Evolutionary conservation across 2,797 vertebrate genomes (phyloP).

Genomic region (Nyctibius grandis): DNA sequence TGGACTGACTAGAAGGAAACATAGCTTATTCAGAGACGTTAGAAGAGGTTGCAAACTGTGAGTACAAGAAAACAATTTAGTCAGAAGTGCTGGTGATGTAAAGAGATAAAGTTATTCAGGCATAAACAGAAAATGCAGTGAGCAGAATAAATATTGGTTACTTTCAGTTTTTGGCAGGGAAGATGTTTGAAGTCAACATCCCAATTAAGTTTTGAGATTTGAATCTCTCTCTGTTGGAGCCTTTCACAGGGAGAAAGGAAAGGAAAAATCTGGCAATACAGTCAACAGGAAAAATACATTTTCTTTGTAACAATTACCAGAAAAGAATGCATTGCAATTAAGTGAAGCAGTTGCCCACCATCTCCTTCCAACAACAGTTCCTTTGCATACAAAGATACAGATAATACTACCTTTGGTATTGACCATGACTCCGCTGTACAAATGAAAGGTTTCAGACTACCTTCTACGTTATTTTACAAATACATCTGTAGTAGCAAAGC

Average conservation of each 20-base stretch:
- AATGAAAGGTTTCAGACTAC: neutral
- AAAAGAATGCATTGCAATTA: neutral
- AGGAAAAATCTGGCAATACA: neutral
- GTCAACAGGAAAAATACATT: neutral
- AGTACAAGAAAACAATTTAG: slow-evolving; percentile 50
- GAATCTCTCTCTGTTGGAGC: neutral
- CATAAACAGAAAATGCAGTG: neutral
- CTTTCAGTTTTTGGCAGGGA: slow-evolving; percentile 4
- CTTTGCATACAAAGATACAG: neutral
- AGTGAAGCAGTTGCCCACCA: neutral
- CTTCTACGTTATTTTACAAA: neutral
- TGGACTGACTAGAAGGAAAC: slow-evolving; percentile 19
- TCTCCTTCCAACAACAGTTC: slow-evolving; percentile 1
- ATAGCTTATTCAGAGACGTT: slow-evolving; percentile 3
- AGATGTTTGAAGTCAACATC: neutral
- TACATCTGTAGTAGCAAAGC: neutral
- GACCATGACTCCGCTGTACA: neutral
- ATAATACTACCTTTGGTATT: neutral
- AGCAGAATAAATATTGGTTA: neutral
- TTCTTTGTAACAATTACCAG: neutral
- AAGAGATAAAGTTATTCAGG: slow-evolving; percentile 24
- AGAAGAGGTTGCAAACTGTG: slow-evolving; percentile 17
- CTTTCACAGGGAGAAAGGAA: neutral
- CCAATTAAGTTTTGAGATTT: neutral
- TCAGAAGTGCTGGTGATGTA: slow-evolving; percentile 23